Evolutionary conservation across 2,113 vertebrate species (phyloP).

Genomic region (Trogon melanurus): DNA sequence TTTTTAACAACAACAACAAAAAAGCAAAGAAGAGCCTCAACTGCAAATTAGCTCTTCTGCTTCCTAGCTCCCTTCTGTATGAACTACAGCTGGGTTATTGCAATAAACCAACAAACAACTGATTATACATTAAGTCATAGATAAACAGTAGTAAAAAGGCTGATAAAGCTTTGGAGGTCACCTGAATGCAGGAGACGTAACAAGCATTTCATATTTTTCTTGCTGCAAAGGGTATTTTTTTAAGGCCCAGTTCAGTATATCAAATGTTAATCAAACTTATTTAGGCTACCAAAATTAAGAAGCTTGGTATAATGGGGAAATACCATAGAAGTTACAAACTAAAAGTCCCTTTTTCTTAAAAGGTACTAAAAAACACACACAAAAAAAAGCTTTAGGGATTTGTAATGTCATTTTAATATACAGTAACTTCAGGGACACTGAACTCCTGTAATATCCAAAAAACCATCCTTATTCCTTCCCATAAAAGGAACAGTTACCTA

Average conservation of each 20-base stretch:
- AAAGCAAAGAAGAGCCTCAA: not conserved
- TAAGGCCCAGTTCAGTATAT: not conserved
- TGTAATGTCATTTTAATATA: not conserved
- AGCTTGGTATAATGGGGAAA: not conserved
- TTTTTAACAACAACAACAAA: not conserved
- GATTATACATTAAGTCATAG: slow-evolving; percentile 43
- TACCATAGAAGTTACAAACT: not conserved
- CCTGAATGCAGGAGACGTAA: not conserved
- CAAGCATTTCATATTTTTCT: slow-evolving; percentile 1
- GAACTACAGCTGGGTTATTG: not conserved
- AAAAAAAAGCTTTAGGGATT: not conserved
- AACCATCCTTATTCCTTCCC: not conserved
- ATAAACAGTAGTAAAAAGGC: slow-evolving; percentile 11
- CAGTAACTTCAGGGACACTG: not conserved
- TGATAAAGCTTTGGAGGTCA: slow-evolving; percentile 19
- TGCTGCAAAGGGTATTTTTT: not conserved
- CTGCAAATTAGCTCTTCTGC: not conserved
- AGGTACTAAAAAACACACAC: not conserved
- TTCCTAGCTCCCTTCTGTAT: not conserved
- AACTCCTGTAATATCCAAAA: not conserved
- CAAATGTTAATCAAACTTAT: slow-evolving; percentile 10
- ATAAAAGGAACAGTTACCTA: not conserved
- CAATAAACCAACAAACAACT: slow-evolving; percentile 28
- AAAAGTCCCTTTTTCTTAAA: not conserved
- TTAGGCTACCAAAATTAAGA: not conserved